A percentile compares a stretch with the other conserved stretches of the same genome.
These are phyloP conservation scores for Syngnathus rostellatus DNA, from an alignment of 2,797 vertebrate genomes.

Conservation along the genomic window DNA sequence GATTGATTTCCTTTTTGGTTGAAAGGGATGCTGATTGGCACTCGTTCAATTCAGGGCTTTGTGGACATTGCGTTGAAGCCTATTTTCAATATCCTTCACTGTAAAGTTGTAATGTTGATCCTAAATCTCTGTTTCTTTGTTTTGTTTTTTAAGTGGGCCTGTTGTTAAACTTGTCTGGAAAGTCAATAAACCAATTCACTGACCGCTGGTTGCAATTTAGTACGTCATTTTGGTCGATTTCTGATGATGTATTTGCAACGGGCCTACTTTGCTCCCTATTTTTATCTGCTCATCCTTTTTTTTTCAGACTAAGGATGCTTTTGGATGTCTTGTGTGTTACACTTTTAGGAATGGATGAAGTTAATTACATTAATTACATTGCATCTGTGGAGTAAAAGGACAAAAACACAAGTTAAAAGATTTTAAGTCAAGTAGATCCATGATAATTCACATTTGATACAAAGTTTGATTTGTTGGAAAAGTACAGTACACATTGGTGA, in stretches of 20 bases:
- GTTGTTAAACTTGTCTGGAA: slow-evolving; percentile 65
- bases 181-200: slow-evolving; percentile 67
- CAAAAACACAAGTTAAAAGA: too few species aligned
- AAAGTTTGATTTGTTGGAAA: too few species aligned
- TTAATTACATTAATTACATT: too few species aligned
- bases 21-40: slow-evolving; percentile 55
- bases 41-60: slow-evolving; percentile 52
- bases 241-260: neutral
- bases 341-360: too few species aligned
- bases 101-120: slow-evolving; percentile 58
- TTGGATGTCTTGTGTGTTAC: too few species aligned
- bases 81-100: slow-evolving; percentile 48
- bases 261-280: neutral
- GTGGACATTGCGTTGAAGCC: slow-evolving; percentile 51
- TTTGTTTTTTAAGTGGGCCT: slow-evolving; percentile 59
- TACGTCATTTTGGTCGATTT: neutral
- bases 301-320: too few species aligned
- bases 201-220: slow-evolving; percentile 6
- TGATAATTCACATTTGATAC: too few species aligned
- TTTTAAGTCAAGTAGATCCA: too few species aligned
- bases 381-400: too few species aligned
- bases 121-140: slow-evolving; percentile 46
- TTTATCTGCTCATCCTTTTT: too few species aligned
- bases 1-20: slow-evolving; percentile 41
- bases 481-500: too few species aligned